Base-by-base conservation (phyloP, 2,797 vertebrate genomes). In the Anableps anableps region DNA sequence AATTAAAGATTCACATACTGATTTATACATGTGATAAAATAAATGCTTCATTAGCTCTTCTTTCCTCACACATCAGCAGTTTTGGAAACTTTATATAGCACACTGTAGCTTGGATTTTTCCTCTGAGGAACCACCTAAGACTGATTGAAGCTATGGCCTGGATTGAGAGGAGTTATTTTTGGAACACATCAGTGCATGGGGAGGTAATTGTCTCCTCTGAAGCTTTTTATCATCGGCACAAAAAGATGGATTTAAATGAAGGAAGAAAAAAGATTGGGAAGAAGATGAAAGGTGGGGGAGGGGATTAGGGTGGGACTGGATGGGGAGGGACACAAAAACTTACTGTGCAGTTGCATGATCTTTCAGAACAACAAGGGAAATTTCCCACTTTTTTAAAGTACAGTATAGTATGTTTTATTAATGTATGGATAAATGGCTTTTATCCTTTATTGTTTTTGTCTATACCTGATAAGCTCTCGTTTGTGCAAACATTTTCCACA, bases 161-260 rank as follows among this genome's bases (percentile, higher is more conserved):
- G 89, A 94, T 95, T 92, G 84, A 92, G 87, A 88, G 81, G 80
- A 93, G 94, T 91, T 95, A 95, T 95, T 95, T 94, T 86, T 88
- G 93, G 91, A 91, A 77, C 92, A 91, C 88, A 93, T 93, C 92
- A 92, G 85, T 34, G 80, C 87, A 82, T 64, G 3, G 74, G 81
- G 90, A 93, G 83, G 86, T 92, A 92, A 95, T 95, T 94, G 92
- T 94, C 92, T 93, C 87, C 89, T 90, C 90, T 83, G 88, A 85
- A 94, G 91, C 90, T 91, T 90, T 91, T 93, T 83, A 91, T 91
- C 84, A 87, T 86, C 83, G 79, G 79, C 72, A 78, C 83, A 53
- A 76, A 80, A 85, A 82, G 75, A 83, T 60, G 81, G 86, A 88
- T 90, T 91, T 89, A 70, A 85, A 21, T 74, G 77, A 80, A 77